A percentile compares a stretch with the other conserved stretches of the same genome.
Conservation (phyloP, 1,140 invertebrate genomes). For the Drosophila prosaltans region DNA sequence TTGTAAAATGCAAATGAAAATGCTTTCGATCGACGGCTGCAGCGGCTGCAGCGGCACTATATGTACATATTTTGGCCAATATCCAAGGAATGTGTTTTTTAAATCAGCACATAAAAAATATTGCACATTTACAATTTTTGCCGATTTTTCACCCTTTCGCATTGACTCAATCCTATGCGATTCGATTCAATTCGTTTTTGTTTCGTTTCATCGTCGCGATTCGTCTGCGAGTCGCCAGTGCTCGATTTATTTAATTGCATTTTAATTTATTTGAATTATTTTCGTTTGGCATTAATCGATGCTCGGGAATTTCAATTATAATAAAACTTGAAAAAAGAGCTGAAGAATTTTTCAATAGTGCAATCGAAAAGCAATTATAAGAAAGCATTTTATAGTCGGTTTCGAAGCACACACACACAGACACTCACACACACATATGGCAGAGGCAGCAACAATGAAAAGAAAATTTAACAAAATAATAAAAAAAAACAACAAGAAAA, state of each 20-base stretch:
- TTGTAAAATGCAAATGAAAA: slow-evolving; percentile 50
- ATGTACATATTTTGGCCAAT: slow-evolving; percentile 81
- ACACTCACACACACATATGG: slow-evolving; percentile 24
- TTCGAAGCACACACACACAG: slow-evolving; percentile 47
- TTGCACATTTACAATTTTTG: slow-evolving; percentile 77
- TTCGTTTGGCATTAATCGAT: slow-evolving; percentile 74
- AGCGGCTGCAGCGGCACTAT: not conserved
- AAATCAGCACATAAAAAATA: slow-evolving; percentile 82
- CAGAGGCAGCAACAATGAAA: slow-evolving; percentile 16
- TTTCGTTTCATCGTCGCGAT: slow-evolving; percentile 31
- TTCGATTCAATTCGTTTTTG: slow-evolving; percentile 30
- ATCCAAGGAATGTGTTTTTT: slow-evolving; percentile 82
- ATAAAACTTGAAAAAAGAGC: slow-evolving; percentile 72
- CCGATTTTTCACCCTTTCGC: slow-evolving; percentile 36
- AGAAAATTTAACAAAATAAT: slow-evolving; percentile 14
- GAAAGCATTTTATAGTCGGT: slow-evolving; percentile 79
- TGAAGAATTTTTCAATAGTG: slow-evolving; percentile 80
- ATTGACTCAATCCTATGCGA: slow-evolving; percentile 18
- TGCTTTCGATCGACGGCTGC: slow-evolving; percentile 65
- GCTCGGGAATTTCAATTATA: slow-evolving; percentile 76
- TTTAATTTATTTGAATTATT: slow-evolving; percentile 82
- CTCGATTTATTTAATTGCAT: slow-evolving; percentile 82
- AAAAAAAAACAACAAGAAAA: slow-evolving; percentile 10
- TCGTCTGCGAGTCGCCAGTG: slow-evolving; percentile 35
- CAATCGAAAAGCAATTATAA: slow-evolving; percentile 80